phyloP scores from a whole-genome alignment of 2,888 invertebrate species.

The Liopterus haemorrhoidalis region DNA sequence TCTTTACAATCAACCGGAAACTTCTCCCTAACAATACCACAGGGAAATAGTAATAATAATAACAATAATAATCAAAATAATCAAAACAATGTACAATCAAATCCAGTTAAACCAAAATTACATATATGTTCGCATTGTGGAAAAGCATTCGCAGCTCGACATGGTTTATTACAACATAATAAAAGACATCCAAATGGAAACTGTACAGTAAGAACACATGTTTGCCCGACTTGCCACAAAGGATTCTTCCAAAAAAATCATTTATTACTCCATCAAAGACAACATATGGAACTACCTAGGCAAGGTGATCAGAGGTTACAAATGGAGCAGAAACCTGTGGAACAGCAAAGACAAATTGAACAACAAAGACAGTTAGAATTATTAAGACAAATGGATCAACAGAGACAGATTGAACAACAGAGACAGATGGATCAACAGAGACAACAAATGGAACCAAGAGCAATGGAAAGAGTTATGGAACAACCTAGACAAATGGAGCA shows the following conservation, averaged over 20 bases:
- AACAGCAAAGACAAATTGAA: conserved; percentile 38
- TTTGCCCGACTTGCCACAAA: conserved; percentile 75
- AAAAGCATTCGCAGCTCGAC: conserved; percentile 76
- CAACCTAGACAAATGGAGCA: too few relatives aligned
- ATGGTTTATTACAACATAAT: conserved; percentile 74
- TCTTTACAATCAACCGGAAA: conserved; percentile 60
- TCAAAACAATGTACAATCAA: conserved; percentile 25
- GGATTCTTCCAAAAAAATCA: conserved; percentile 85
- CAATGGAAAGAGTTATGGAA: too few relatives aligned
- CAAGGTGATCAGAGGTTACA: conserved; percentile 36
- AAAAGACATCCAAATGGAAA: conserved; percentile 74
- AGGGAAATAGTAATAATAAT: conserved; percentile 22
- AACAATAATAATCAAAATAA: conserved; percentile 22
- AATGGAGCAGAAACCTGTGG: conserved; percentile 45
- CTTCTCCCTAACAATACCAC: conserved; percentile 46
- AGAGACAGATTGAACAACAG: too few relatives aligned
- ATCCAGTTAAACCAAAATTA: conserved; percentile 59
- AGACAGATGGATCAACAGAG: conserved; percentile 30
- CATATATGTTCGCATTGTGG: conserved; percentile 75
- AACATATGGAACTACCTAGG: conserved; percentile 61
- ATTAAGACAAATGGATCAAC: not conserved
- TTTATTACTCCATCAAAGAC: conserved; percentile 72
- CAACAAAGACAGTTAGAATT: conserved; percentile 38
- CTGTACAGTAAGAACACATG: conserved; percentile 71
- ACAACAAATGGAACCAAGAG: not conserved